A percentile compares a stretch with the other conserved stretches of the same genome.
Evolutionary conservation across 23 tunicate genomes (phyloP).

Genomic region (Trididemnum nubilum): DNA sequence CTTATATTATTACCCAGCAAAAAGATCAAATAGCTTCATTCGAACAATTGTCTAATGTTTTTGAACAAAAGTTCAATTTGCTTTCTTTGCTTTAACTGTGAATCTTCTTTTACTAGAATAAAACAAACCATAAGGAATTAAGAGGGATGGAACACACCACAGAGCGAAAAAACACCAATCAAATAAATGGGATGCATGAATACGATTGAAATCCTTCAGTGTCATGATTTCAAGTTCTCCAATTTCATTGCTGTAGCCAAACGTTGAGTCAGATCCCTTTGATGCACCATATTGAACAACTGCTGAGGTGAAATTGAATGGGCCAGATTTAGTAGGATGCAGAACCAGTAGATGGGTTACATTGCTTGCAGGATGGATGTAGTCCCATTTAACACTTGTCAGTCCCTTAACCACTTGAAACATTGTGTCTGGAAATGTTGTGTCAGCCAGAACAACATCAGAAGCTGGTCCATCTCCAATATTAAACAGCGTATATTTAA

Average conservation of each 20-base stretch:
- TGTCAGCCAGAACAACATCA: conserved; percentile 86
- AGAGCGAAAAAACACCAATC: conserved; percentile 88
- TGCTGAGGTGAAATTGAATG: conserved; percentile 79
- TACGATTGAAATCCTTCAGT: conserved; percentile 72
- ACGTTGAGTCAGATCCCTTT: conserved; percentile 85
- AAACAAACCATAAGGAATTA: conserved; percentile 85
- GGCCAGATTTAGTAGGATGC: conserved; percentile 56
- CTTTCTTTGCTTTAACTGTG: conserved; percentile 63
- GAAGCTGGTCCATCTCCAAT: conserved; percentile 87
- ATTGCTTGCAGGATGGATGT: conserved; percentile 54
- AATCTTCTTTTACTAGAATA: conserved; percentile 85
- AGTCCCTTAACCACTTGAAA: conserved; percentile 71
- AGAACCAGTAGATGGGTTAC: conserved; percentile 76
- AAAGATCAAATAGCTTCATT: too few species aligned
- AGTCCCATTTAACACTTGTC: conserved; percentile 75
- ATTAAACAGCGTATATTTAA: conserved; percentile 68
- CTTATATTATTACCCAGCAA: too few species aligned
- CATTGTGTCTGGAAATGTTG: conserved; percentile 70
- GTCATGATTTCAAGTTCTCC: conserved; percentile 78
- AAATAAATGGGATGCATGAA: conserved; percentile 80
- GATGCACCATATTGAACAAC: conserved; percentile 91
- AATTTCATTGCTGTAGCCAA: conserved; percentile 76
- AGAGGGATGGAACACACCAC: conserved; percentile 92
- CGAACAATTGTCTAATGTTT: too few species aligned
- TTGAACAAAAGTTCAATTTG: conserved; percentile 21